phyloP scores from a whole-genome alignment of 2,888 invertebrate species.

The Parasteatoda lunata region DNA sequence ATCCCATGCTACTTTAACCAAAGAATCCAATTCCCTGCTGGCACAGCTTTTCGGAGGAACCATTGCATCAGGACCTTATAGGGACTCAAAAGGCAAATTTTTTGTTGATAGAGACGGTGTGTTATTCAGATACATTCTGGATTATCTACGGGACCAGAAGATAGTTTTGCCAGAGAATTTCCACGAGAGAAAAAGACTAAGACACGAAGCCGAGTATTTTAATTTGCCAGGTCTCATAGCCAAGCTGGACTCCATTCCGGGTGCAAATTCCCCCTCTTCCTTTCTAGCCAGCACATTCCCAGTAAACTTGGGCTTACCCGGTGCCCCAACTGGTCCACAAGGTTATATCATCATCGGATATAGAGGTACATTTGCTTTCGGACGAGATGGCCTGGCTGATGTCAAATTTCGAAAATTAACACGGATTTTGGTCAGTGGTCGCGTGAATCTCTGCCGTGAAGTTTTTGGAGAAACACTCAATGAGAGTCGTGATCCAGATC shows the following conservation, averaged over 20 bases:
- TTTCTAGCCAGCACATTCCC: not conserved
- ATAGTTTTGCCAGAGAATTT: conserved; percentile 96
- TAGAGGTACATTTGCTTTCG: conserved; percentile 98
- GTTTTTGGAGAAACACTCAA: conserved; percentile 96
- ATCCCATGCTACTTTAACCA: conserved; percentile 85
- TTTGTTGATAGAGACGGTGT: conserved; percentile 98
- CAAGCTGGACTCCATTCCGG: conserved; percentile 34
- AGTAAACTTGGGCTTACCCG: conserved; percentile 7
- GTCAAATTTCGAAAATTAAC: conserved; percentile 98
- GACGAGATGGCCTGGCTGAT: conserved; percentile 97
- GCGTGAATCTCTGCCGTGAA: conserved; percentile 94
- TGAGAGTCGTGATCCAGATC: conserved; percentile 98
- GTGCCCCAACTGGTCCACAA: conserved; percentile 72
- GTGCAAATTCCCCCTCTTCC: not conserved
- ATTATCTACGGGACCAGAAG: conserved; percentile 90
- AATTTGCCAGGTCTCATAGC: conserved; percentile 76
- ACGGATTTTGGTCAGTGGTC: conserved; percentile 94
- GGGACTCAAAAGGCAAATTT: conserved; percentile 75
- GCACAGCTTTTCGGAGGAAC: conserved; percentile 83
- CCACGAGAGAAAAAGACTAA: conserved; percentile 79
- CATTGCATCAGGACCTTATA: conserved; percentile 71
- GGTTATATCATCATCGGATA: conserved; percentile 96
- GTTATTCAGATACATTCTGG: conserved; percentile 95
- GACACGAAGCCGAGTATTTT: conserved; percentile 78
- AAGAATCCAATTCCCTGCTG: conserved; percentile 85